Percentiles rank a stretch among this genome's conserved stretches.
These are phyloP conservation scores for Limnephilus lunatus DNA, from an alignment of 2,888 invertebrate genomes.

Conservation along the genomic window DNA sequence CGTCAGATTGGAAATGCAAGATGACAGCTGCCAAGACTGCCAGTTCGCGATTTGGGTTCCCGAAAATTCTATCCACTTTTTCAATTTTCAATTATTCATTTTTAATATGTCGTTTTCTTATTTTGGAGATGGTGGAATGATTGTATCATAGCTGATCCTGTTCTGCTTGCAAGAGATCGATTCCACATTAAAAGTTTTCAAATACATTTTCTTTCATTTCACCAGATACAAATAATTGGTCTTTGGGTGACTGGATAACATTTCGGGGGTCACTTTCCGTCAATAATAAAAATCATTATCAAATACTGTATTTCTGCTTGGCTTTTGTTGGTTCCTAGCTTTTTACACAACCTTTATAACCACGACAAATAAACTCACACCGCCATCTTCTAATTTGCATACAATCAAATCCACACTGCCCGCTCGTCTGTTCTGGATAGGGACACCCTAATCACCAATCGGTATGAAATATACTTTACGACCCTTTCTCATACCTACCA, in stretches of 20 bases:
- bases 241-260: background rate
- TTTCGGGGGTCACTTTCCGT: background rate
- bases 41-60: background rate
- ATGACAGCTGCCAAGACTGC: background rate
- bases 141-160: background rate
- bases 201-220: background rate
- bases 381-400: too few relatives aligned
- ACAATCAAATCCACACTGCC: too few relatives aligned
- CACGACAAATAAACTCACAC: too few relatives aligned
- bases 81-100: background rate
- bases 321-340: too few relatives aligned
- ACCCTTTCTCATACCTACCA: too few relatives aligned
- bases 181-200: background rate
- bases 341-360: too few relatives aligned
- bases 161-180: background rate
- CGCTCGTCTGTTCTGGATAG: too few relatives aligned
- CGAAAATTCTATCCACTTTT: background rate
- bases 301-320: too few relatives aligned
- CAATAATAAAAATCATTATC: background rate
- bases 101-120: background rate
- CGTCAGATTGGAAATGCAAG: slow-evolving; percentile 7
- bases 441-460: too few relatives aligned
- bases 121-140: background rate
- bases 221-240: background rate
- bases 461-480: too few relatives aligned